Evolutionary conservation across 1,140 invertebrate genomes (phyloP).

Genomic region (Drosophila busckii): DNA sequence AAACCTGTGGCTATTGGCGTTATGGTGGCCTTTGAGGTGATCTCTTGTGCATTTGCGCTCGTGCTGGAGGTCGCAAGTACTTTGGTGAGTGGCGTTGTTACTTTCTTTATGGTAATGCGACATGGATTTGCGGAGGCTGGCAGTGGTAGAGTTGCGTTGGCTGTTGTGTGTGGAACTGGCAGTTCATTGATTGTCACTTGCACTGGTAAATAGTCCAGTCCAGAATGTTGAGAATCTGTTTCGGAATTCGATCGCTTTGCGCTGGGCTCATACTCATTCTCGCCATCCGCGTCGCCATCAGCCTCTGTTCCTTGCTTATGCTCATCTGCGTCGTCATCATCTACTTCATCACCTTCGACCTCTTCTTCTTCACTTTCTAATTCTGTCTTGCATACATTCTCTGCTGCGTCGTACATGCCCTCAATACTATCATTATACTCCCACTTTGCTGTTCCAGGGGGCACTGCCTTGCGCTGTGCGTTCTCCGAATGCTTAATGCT

Average conservation of each 20-base stretch:
- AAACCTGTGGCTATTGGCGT: slow-evolving; percentile 42
- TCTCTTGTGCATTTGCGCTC: slow-evolving; percentile 28
- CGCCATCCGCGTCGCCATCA: not conserved
- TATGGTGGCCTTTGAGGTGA: slow-evolving; percentile 58
- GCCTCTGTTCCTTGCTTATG: slow-evolving; percentile 9
- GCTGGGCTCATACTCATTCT: slow-evolving; percentile 41
- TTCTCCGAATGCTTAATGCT: slow-evolving; percentile 67
- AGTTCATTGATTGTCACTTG: slow-evolving; percentile 63
- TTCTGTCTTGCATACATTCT: slow-evolving; percentile 17
- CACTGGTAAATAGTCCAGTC: slow-evolving; percentile 53
- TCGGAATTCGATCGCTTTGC: slow-evolving; percentile 43
- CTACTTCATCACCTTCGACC: slow-evolving; percentile 8
- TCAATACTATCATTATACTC: slow-evolving; percentile 59
- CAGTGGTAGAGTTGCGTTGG: slow-evolving; percentile 11
- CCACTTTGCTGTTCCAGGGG: slow-evolving; percentile 34
- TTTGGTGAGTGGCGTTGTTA: slow-evolving; percentile 26
- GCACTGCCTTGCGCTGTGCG: slow-evolving; percentile 40
- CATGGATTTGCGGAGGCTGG: slow-evolving; percentile 38
- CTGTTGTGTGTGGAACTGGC: slow-evolving; percentile 24
- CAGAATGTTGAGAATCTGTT: slow-evolving; percentile 59
- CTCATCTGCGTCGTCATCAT: slow-evolving; percentile 6
- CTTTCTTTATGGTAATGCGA: slow-evolving; percentile 65
- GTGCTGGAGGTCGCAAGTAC: slow-evolving; percentile 4
- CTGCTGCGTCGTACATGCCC: slow-evolving; percentile 8
- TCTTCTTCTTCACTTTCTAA: slow-evolving; percentile 21